Evolutionary conservation across 2,797 vertebrate genomes (phyloP).

Genomic region (Anisognathus igniventris): DNA sequence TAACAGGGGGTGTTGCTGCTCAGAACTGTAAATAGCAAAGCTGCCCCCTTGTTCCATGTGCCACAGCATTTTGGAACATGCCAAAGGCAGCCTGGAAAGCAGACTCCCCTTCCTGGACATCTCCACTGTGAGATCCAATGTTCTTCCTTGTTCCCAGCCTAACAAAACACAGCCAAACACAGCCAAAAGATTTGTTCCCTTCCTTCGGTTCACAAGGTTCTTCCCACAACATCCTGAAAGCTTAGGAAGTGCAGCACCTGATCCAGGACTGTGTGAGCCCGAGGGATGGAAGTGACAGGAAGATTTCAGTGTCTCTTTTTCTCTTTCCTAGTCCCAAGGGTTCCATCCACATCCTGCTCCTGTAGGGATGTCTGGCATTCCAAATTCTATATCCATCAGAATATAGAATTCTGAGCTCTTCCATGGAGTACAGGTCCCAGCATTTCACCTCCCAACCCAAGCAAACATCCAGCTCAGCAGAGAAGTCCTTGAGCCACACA

Average conservation of each 20-base stretch:
- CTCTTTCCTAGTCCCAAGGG: neutral
- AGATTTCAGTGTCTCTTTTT: fast-evolving
- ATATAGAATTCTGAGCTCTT: neutral
- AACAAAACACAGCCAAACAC: neutral
- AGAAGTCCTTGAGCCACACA: neutral
- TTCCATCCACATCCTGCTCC: neutral
- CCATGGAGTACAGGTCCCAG: fast-evolving
- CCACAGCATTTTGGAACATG: neutral
- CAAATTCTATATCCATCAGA: neutral
- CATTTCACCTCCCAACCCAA: neutral
- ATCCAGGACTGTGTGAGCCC: neutral
- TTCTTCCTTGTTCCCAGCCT: neutral
- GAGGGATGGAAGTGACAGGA: neutral
- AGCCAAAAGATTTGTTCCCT: neutral
- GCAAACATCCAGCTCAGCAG: neutral
- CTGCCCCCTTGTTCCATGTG: neutral
- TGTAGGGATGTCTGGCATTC: neutral
- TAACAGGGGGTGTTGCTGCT: neutral
- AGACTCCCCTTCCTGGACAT: neutral
- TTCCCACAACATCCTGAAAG: neutral
- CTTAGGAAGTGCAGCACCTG: neutral
- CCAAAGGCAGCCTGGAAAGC: neutral
- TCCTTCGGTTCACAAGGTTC: neutral
- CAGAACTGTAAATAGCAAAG: neutral
- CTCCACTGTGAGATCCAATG: fast-evolving